Conservation (phyloP, 2,113 vertebrate genomes). For the Alouatta palliata region DNA sequence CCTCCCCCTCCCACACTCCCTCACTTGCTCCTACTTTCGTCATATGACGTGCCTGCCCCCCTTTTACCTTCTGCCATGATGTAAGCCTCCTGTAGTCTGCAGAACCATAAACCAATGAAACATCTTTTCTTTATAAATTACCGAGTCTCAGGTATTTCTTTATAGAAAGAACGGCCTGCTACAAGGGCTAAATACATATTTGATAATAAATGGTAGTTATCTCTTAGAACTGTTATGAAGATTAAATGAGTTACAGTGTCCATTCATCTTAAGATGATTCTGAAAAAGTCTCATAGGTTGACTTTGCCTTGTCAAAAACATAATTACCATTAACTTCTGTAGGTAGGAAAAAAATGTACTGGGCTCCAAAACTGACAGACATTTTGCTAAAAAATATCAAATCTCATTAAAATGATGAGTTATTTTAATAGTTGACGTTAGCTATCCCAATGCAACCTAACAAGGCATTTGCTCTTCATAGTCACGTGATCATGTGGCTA, state of each 20-base stretch:
- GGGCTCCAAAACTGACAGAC: background rate
- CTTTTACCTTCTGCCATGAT: too few species aligned
- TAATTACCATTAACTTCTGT: constrained; percentile 39
- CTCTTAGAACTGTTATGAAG: background rate
- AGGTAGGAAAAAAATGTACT: background rate
- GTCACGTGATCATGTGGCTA: background rate
- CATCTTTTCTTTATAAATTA: too few species aligned
- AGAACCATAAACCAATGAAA: too few species aligned
- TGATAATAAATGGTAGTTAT: background rate
- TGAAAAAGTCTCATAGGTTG: background rate
- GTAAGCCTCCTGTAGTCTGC: too few species aligned
- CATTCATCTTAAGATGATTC: background rate
- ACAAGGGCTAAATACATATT: background rate
- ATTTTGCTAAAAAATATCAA: constrained; percentile 20
- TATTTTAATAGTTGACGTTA: background rate
- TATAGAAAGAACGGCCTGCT: too few species aligned
- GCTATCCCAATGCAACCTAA: background rate
- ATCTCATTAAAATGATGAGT: background rate
- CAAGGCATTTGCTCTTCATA: background rate
- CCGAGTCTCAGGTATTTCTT: too few species aligned
- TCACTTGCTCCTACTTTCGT: too few species aligned
- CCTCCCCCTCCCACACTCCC: too few species aligned
- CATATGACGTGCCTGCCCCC: too few species aligned
- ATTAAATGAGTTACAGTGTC: background rate
- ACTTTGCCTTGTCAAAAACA: background rate